These are phyloP conservation scores for Galeopterus variegatus DNA, from an alignment of 2,113 vertebrate genomes.

Conservation along the genomic window DNA sequence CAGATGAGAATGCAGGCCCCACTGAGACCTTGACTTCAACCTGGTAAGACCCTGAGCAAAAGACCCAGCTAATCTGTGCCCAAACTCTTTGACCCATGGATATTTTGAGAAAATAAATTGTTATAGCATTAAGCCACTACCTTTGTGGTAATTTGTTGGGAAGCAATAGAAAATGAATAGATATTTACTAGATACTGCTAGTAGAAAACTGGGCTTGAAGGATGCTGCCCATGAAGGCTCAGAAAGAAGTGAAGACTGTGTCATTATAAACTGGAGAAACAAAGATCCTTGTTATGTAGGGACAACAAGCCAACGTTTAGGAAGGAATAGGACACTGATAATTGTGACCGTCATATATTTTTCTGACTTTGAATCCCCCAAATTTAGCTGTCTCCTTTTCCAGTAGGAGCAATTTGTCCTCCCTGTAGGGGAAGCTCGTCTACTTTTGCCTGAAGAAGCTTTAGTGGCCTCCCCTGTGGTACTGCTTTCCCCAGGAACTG, in stretches of 20 bases:
- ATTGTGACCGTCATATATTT: background rate
- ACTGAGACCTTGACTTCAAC: background rate
- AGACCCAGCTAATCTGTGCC: background rate
- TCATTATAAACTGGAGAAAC: background rate
- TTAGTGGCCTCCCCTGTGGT: background rate
- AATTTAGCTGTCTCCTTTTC: background rate
- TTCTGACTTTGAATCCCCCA: background rate
- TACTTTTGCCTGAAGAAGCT: background rate
- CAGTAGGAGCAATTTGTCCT: background rate
- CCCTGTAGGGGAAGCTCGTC: background rate
- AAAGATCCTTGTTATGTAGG: background rate
- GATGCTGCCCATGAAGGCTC: background rate
- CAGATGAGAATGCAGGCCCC: background rate
- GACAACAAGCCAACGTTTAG: background rate
- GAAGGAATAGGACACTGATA: background rate
- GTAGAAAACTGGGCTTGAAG: background rate
- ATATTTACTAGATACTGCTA: background rate
- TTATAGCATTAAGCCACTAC: background rate
- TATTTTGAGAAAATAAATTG: background rate
- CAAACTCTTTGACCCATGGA: background rate
- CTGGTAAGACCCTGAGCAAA: background rate
- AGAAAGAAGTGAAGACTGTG: background rate
- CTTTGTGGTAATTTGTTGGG: background rate
- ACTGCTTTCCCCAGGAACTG: background rate
- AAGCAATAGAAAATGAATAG: background rate